Base-by-base conservation (phyloP, 1,140 invertebrate species). In the Cydia pomonella region DNA sequence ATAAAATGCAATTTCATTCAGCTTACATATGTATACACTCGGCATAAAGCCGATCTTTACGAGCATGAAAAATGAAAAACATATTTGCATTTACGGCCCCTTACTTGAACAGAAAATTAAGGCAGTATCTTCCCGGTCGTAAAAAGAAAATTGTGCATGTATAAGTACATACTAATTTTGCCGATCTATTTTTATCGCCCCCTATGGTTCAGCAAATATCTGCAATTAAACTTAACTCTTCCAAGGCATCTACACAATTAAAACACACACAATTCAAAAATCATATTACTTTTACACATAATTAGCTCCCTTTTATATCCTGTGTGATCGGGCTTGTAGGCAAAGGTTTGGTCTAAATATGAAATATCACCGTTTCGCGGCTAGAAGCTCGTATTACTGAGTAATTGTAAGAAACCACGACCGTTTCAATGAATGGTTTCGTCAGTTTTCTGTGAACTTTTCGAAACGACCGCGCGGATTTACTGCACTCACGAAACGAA, bases 361-460 rank as follows among this genome's bases (percentile, higher is more conserved):
- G 47, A 50, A 12, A 18, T 50, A 50, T 18, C 47, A 4, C 16
- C 18, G 47, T 50, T 18, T 50, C 4, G 1, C 47, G 47, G n/a
- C n/a, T 50, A 50, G 47, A 50, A 18, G 47, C 53, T 59, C 53
- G 21, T 59, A 9, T 59, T 59, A 23, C 21, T 3, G 53, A 21
- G 53, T 59, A 59, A 59, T 59, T 21, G 53, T 59, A 7, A 59
- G 53, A 64, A 64, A 27, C 13, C 27, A 64, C 25, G 27, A 64
- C 63, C 25, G 13, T 13, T 63, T 64, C 25, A 64, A 64, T 64
- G 27, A 64, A 27, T n/a, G 63, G 25, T 33, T 64, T 64, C 63
- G 25, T 64, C 63, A 64, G 63, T 33, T 64, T 64, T 64, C 63
- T 29, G 29, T 64, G 63, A 64, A 64, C 63, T 64, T 64, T 64